A percentile compares a stretch with the other conserved stretches of the same genome.
Conservation (phyloP, 2,888 invertebrate species). For the Cataglyphis altisquamis region DNA sequence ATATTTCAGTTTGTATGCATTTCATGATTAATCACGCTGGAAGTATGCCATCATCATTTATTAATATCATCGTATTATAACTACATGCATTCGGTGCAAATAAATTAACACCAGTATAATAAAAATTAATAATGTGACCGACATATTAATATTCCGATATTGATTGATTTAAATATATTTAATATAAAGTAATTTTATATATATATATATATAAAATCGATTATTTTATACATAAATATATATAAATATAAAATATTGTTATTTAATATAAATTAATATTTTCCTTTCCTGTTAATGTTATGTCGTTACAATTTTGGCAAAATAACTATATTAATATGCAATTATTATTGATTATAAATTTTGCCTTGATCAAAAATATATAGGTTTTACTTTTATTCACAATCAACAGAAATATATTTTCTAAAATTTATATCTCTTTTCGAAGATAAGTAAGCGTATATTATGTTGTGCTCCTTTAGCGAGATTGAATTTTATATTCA, state of each 20-base stretch:
- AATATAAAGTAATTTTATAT: background rate
- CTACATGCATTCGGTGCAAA: conserved; percentile 11
- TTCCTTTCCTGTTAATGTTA: background rate
- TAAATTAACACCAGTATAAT: conserved; percentile 35
- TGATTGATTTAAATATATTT: conserved; percentile 24
- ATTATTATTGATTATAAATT: background rate
- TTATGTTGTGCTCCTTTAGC: background rate
- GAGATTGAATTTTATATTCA: background rate
- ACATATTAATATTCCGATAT: conserved; percentile 11
- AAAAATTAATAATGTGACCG: conserved; percentile 16
- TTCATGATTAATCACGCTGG: conserved; percentile 30
- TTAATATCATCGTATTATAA: conserved; percentile 35
- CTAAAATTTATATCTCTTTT: background rate
- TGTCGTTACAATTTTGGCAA: background rate
- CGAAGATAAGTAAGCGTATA: background rate
- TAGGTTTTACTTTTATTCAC: background rate
- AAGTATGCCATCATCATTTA: conserved; percentile 25
- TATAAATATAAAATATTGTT: background rate
- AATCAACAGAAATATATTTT: background rate
- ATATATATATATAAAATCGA: background rate
- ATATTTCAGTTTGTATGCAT: conserved; percentile 27
- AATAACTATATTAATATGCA: background rate
- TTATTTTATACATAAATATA: background rate
- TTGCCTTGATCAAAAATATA: background rate
- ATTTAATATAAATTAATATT: conserved; percentile 3